Conservation (phyloP, 1,140 invertebrate species). For the Micrasema longulum region DNA sequence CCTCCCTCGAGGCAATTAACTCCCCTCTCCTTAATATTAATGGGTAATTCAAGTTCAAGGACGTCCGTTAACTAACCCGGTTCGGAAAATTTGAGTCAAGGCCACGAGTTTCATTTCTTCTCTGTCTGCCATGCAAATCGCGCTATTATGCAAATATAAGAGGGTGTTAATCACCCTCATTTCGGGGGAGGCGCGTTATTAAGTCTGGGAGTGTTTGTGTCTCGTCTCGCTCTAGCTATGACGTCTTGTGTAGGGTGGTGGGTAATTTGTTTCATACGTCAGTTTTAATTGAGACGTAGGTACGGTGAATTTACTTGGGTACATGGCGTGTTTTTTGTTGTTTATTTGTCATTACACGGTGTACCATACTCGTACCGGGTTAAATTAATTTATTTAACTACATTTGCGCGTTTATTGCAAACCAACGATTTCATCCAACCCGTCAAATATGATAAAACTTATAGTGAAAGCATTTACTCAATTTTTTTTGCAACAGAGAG, state of each 20-base stretch:
- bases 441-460: too few species aligned
- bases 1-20: slow-evolving; percentile 46
- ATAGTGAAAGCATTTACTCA: too few species aligned
- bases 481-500: too few species aligned
- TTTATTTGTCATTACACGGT: too few species aligned
- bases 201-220: slow-evolving; percentile 18
- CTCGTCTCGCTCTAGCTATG: background rate
- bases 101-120: slow-evolving; percentile 38
- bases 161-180: slow-evolving; percentile 49
- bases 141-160: slow-evolving; percentile 50
- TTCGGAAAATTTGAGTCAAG: slow-evolving; percentile 49
- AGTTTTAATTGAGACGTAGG: slow-evolving; percentile 9
- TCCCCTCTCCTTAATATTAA: slow-evolving; percentile 23
- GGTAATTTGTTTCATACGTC: background rate
- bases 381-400: too few species aligned
- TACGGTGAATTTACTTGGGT: too few species aligned
- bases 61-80: slow-evolving; percentile 48
- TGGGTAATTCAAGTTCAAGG: slow-evolving; percentile 51
- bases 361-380: too few species aligned
- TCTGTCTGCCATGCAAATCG: slow-evolving; percentile 42
- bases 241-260: background rate
- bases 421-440: too few species aligned
- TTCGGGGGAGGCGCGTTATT: slow-evolving; percentile 34
- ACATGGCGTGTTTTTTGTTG: too few species aligned
- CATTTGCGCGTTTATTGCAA: too few species aligned